Base-by-base conservation (phyloP, 2,888 invertebrate genomes). In the Oscheius sp. region DNA sequence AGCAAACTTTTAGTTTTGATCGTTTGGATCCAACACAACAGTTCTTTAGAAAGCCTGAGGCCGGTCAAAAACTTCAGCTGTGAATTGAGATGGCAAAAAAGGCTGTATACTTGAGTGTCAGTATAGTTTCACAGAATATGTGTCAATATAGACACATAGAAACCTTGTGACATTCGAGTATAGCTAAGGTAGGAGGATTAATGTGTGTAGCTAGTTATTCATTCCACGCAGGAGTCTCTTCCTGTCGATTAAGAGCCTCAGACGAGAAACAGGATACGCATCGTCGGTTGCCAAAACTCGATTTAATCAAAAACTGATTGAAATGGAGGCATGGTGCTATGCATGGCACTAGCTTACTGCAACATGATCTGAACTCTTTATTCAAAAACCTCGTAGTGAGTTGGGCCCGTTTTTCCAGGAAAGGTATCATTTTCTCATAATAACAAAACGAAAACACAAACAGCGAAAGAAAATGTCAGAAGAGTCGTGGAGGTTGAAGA, bases 211-310 rank as follows among this genome's bases (percentile, higher is more conserved):
- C 70, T 70, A 70, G 47, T 70, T 70, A 70, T 57, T 70, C 70
- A 70, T 70, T 70, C 70, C 70, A 70, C 70, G 70, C 58, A 59
- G 58, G 29, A 70, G 70, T 42, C 37, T 59, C 70, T 70, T 70
- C 70, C 70, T 70, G 70, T 59, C 70, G 70, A 70, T 70, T 70
- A 42, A 70, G 70, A 55, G 33, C 13, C 42, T 68, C 21, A 51
- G 48, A 10, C 9, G 42, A 68, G 68, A 68, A 53, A 68, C 68
- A 68, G 68, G 68, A 68, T 68, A 68, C 53, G 68, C 68, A 42
- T 42, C 42, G 42, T 42, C 42, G 42, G 42, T 7, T 5, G 42
- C 42, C 42, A 3, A 5, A 7, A 7, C 42, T 21, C 3, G 68
- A 68, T 48, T 47, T 48, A n/a, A 29, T 58, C 59, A 60, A 37